These are phyloP conservation scores for Eublepharis macularius DNA, from an alignment of 2,113 vertebrate genomes.

Conservation along the genomic window DNA sequence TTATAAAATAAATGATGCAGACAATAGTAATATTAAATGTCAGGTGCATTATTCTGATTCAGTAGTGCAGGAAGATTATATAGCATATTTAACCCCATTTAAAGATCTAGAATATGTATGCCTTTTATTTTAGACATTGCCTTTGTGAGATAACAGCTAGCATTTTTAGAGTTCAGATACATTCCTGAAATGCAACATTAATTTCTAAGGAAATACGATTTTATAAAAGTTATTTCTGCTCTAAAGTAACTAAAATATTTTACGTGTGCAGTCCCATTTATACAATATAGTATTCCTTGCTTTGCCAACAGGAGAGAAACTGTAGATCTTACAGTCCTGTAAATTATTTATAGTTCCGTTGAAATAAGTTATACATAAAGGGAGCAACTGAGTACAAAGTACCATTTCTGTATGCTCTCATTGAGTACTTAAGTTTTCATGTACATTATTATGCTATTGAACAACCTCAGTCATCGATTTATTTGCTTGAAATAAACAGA, in stretches of 20 bases:
- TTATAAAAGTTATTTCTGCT: not conserved
- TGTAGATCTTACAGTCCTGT: not conserved
- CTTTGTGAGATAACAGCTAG: not conserved
- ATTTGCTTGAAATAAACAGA: not conserved
- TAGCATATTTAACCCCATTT: not conserved
- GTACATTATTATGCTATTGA: not conserved
- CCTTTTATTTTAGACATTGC: not conserved
- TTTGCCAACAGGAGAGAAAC: not conserved
- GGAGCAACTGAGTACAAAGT: not conserved
- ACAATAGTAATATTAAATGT: not conserved
- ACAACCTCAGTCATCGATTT: not conserved
- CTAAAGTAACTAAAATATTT: not conserved
- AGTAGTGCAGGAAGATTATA: not conserved
- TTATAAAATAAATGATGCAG: not conserved
- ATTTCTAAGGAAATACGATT: not conserved
- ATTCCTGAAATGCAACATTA: not conserved
- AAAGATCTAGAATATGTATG: not conserved
- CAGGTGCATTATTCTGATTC: not conserved
- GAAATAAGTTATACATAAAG: conserved; percentile 11
- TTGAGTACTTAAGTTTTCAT: not conserved
- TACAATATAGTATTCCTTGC: not conserved
- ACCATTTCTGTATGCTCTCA: not conserved
- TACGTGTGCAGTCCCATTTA: not conserved
- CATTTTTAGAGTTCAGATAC: not conserved
- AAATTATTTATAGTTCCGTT: not conserved